Evolutionary conservation across 2,797 vertebrate species (phyloP), one percentile per base, ranked within the genome.

Genomic region (Denticeps clupeoides): DNA sequence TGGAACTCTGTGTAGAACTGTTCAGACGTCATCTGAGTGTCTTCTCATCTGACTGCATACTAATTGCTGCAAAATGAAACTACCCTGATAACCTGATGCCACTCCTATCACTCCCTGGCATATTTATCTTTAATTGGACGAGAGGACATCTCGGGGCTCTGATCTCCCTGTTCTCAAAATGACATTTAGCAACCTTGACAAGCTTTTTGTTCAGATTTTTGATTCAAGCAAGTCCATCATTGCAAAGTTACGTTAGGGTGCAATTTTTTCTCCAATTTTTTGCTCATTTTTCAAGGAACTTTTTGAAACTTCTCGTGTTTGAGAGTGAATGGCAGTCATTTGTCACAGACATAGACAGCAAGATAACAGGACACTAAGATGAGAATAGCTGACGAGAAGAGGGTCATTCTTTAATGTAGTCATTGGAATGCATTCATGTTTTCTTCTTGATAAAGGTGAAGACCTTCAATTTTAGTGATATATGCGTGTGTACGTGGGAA

Each of bases 81-180:
- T 64, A 64, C 64, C 61, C 71, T 49, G 68, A 65, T 73, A 73
- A 73, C 67, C 63, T 11, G 41, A 65, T 54, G 47, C 53, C 49
- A 69, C 45, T 48, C 21, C 15, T 49, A 67, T 67, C 59, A 53
- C 47, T 68, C 57, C 13, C 3, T 58, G 59, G 52, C 64, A 59
- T 60, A 73, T 77, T 74, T 71, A 66, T 72, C 64, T 72, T 60
- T 74, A 76, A 77, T 78, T 75, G 73, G 65, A 64, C 53, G 47
- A 50, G 6, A 55, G 56, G 53, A 54, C 37, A 38, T 63, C 71
- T 73, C 58, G 33, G 42, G 48, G 38, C 32, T 41, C 43, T 45
- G 53, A 65, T 75, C 56, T 11, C 32, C 51, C 49, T 46, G 51
- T 53, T 65, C 68, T 68, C 53, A 19, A 45, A 31, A 50, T 75